phyloP scores from a whole-genome alignment of 2,888 invertebrate genomes.

The Protonemura montana region DNA sequence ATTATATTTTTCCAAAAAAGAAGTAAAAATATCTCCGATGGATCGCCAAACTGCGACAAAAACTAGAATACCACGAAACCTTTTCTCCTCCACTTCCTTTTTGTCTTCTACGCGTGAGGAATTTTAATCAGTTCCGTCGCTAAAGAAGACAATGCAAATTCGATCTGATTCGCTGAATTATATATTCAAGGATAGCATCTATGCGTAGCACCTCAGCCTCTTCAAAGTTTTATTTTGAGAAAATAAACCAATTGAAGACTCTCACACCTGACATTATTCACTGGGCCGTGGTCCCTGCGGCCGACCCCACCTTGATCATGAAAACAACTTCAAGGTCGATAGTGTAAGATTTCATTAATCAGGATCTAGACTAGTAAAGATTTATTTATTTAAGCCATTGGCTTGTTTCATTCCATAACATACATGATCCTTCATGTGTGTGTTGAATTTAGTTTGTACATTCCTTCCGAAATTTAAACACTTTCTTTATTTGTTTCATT shows the following conservation, averaged over 20 bases:
- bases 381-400: too few relatives aligned
- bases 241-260: not conserved
- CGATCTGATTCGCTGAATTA: not conserved
- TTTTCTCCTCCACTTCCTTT: not conserved
- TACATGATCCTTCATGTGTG: too few relatives aligned
- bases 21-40: not conserved
- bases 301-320: not conserved
- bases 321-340: not conserved
- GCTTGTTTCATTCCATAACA: too few relatives aligned
- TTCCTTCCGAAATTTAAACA: too few relatives aligned
- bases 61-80: not conserved
- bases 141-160: not conserved
- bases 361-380: not conserved
- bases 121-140: not conserved
- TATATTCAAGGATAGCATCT: slow-evolving; percentile 8
- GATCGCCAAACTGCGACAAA: not conserved
- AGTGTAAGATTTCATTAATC: not conserved
- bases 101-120: not conserved
- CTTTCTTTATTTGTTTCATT: too few relatives aligned
- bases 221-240: not conserved
- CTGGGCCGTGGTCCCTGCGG: not conserved
- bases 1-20: not conserved
- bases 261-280: not conserved
- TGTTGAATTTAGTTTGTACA: too few relatives aligned
- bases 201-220: slow-evolving; percentile 23